Conservation (phyloP, 2,797 vertebrate genomes). For the Sebastes kiyomatsui region DNA sequence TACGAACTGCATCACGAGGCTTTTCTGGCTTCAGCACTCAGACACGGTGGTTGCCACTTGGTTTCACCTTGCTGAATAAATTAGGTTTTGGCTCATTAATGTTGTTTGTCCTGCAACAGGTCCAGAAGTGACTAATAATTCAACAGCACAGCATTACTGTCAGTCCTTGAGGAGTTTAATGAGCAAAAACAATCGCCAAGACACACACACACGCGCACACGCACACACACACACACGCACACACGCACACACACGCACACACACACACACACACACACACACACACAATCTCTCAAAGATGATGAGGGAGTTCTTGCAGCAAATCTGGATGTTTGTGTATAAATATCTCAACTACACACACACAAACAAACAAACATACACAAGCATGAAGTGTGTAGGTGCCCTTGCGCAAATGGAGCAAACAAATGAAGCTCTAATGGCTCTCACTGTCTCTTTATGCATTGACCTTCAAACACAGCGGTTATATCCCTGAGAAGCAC, state of each 20-base stretch:
- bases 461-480: slow-evolving; percentile 54
- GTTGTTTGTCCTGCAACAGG: slow-evolving; percentile 48
- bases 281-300: background rate
- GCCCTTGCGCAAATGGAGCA: slow-evolving; percentile 62
- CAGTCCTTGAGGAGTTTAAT: slow-evolving; percentile 60
- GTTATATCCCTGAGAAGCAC: slow-evolving; percentile 18
- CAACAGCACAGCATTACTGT: slow-evolving; percentile 48
- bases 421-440: slow-evolving; percentile 57
- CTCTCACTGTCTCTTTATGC: slow-evolving; percentile 47
- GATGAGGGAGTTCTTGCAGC: slow-evolving; percentile 40
- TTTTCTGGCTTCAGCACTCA: slow-evolving; percentile 7
- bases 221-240: background rate
- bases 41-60: slow-evolving; percentile 16
- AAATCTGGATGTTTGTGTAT: slow-evolving; percentile 46
- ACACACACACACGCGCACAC: background rate
- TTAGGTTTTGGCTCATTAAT: slow-evolving; percentile 47
- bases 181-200: slow-evolving; percentile 45
- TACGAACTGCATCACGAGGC: slow-evolving; percentile 7
- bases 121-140: slow-evolving; percentile 64
- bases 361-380: slow-evolving; percentile 12
- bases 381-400: slow-evolving; percentile 41
- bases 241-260: background rate
- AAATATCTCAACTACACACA: slow-evolving; percentile 32
- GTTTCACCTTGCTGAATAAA: slow-evolving; percentile 61
- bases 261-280: no score